These are phyloP conservation scores for Alloscopus bannaensis DNA, from an alignment of 2,888 invertebrate genomes.

Conservation along the genomic window DNA sequence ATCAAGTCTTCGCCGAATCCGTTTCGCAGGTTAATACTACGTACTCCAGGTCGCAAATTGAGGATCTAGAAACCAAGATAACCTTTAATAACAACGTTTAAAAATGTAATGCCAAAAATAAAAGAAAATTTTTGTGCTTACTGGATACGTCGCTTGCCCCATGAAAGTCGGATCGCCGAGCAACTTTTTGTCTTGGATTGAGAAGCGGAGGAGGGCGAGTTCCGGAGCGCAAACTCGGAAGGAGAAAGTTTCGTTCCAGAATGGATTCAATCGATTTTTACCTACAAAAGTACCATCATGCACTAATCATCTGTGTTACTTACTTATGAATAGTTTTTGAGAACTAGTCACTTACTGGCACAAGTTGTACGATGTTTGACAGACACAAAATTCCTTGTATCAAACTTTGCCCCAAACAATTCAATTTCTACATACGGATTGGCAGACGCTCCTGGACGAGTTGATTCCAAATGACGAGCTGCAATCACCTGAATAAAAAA, in stretches of 20 bases:
- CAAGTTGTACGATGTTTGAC: constrained; percentile 78
- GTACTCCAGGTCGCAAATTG: constrained; percentile 88
- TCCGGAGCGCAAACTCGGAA: constrained; percentile 88
- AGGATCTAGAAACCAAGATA: constrained; percentile 77
- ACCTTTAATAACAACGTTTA: background rate
- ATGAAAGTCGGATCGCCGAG: constrained; percentile 98
- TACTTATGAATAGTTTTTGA: constrained; percentile 3
- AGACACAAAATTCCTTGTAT: constrained; percentile 79
- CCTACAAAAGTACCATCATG: constrained; percentile 31
- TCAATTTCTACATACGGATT: constrained; percentile 96
- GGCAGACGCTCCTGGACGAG: constrained; percentile 78
- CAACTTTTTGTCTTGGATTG: constrained; percentile 95
- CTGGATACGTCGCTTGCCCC: constrained; percentile 95
- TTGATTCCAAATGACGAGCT: constrained; percentile 89
- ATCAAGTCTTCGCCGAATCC: constrained; percentile 93
- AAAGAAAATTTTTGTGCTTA: constrained; percentile 76
- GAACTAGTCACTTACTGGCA: constrained; percentile 85
- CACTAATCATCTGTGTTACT: background rate
- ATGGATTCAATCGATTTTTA: constrained; percentile 95
- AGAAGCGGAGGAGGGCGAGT: constrained; percentile 89
- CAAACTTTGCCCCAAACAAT: constrained; percentile 90
- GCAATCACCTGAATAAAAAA: constrained; percentile 81
- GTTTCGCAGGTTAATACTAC: constrained; percentile 93
- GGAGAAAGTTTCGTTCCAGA: constrained; percentile 92
- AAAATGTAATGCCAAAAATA: background rate